Conservation (phyloP, 2,888 invertebrate genomes). For the Drosophila helvetica region DNA sequence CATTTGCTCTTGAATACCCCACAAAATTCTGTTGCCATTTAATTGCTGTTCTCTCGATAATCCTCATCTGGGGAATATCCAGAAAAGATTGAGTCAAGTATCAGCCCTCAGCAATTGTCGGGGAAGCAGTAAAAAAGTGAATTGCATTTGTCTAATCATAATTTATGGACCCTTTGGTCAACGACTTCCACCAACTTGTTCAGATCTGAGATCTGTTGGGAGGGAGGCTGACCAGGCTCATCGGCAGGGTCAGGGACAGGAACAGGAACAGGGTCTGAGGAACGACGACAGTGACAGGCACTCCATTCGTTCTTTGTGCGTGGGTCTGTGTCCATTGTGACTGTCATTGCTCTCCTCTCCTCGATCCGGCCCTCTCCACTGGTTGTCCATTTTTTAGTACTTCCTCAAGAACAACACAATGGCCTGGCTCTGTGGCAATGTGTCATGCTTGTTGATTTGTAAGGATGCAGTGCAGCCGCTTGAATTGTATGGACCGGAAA, state of each 20-base stretch:
- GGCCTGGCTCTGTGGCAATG: slow-evolving; percentile 57
- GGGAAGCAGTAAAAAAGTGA: slow-evolving; percentile 3
- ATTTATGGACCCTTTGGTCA: slow-evolving; percentile 63
- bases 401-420: slow-evolving; percentile 54
- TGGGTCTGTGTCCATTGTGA: slow-evolving; percentile 13
- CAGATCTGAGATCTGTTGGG: slow-evolving; percentile 2
- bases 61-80: neutral
- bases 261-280: neutral
- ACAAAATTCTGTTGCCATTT: too few relatives aligned
- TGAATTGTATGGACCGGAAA: slow-evolving; percentile 80
- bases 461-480: slow-evolving; percentile 65
- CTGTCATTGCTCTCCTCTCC: slow-evolving; percentile 30
- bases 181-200: slow-evolving; percentile 38
- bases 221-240: too few relatives aligned
- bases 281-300: slow-evolving; percentile 22
- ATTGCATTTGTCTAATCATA: slow-evolving; percentile 38
- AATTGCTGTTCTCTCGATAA: neutral
- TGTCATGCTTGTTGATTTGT: slow-evolving; percentile 81
- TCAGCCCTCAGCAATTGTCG: neutral
- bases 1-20: neutral
- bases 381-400: slow-evolving; percentile 57
- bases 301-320: slow-evolving; percentile 24
- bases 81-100: slow-evolving; percentile 5
- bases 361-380: neutral
- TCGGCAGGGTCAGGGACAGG: neutral